These are phyloP conservation scores for Calameuta pallipes DNA, from an alignment of 2,888 invertebrate species.

Conservation along the genomic window DNA sequence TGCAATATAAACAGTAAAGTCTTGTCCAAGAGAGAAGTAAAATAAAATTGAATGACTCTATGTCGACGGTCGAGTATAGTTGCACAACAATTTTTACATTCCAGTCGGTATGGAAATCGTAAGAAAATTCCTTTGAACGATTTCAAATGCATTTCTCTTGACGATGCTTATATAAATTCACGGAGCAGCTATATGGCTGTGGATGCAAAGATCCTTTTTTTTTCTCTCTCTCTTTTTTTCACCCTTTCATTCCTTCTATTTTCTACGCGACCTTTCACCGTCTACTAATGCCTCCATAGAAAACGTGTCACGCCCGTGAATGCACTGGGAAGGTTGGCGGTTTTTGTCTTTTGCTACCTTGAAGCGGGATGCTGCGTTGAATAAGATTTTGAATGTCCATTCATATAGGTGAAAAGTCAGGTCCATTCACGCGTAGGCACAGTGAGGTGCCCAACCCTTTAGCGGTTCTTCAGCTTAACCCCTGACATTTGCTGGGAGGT, in stretches of 20 bases:
- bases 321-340: background rate
- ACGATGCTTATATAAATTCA: background rate
- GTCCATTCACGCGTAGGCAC: background rate
- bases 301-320: background rate
- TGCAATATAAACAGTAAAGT: background rate
- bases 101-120: background rate
- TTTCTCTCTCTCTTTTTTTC: background rate
- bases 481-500: conserved; percentile 1
- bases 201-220: too few relatives aligned
- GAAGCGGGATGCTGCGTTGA: background rate
- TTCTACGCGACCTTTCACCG: conserved; percentile 1
- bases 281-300: background rate
- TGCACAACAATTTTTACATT: background rate
- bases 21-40: background rate
- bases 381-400: conserved; percentile 5
- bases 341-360: conserved; percentile 4
- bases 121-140: background rate
- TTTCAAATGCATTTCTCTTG: background rate
- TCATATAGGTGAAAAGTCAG: conserved; percentile 3
- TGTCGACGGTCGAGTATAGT: background rate
- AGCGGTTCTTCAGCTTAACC: conserved; percentile 1
- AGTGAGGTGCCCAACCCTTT: background rate
- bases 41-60: too few relatives aligned
- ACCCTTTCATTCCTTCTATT: background rate
- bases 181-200: background rate